These are phyloP conservation scores for Hanleya hanleyi DNA, from an alignment of 2,888 invertebrate genomes.

Conservation along the genomic window DNA sequence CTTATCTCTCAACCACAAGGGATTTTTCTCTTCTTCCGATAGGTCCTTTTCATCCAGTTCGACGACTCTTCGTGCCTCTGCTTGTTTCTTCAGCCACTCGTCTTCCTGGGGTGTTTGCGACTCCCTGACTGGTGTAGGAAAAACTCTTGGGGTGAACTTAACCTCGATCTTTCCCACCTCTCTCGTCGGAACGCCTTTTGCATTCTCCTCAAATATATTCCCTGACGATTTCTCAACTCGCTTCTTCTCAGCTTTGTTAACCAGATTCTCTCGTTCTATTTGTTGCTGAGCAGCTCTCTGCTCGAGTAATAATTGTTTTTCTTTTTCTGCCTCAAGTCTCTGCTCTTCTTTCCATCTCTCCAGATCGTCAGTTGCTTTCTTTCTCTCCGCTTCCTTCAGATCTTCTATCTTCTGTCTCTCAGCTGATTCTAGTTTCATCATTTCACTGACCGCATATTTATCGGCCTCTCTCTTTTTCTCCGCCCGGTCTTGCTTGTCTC, in stretches of 20 bases:
- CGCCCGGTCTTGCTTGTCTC: constrained; percentile 75
- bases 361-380: constrained; percentile 80
- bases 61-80: constrained; percentile 80
- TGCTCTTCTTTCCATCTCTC: constrained; percentile 76
- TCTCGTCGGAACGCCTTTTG: constrained; percentile 72
- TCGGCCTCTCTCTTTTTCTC: constrained; percentile 63
- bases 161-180: constrained; percentile 79
- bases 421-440: constrained; percentile 77
- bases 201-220: constrained; percentile 60
- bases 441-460: constrained; percentile 77
- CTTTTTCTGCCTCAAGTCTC: constrained; percentile 54
- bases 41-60: constrained; percentile 80
- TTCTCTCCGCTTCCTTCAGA: constrained; percentile 79
- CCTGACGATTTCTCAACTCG: no score
- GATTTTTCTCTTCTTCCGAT: constrained; percentile 83
- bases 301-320: no score
- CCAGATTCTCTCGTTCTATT: no score
- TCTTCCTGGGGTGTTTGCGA: constrained; percentile 77
- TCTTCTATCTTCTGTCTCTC: constrained; percentile 79
- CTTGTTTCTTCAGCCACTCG: constrained; percentile 87
- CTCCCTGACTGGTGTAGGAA: constrained; percentile 85
- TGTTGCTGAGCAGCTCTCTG: no score
- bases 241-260: no score
- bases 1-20: constrained; percentile 86
- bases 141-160: constrained; percentile 83